A percentile compares a stretch with the other conserved stretches of the same genome.
Evolutionary conservation across 2,888 invertebrate genomes (phyloP).

Genomic region (Omphaloscelis lunosa): DNA sequence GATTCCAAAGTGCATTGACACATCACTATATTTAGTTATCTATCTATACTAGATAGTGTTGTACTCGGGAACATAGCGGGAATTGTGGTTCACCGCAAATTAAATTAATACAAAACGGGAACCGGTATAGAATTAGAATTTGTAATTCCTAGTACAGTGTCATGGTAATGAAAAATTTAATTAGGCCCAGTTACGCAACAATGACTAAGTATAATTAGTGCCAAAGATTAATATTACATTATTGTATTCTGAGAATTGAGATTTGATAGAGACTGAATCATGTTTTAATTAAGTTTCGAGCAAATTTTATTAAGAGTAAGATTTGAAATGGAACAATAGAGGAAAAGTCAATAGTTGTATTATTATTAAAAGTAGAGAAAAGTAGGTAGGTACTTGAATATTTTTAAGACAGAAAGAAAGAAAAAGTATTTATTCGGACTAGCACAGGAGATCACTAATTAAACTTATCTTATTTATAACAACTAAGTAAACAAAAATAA

Average conservation of each 20-base stretch:
- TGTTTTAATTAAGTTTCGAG: neutral
- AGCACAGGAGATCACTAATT: no score
- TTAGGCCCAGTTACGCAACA: neutral
- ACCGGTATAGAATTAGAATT: conserved; percentile 4
- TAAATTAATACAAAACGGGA: neutral
- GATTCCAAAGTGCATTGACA: conserved; percentile 28
- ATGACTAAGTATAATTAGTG: neutral
- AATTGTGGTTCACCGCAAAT: neutral
- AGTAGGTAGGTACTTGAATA: no score
- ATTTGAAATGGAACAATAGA: neutral
- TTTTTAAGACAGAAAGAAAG: neutral
- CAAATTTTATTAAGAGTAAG: neutral
- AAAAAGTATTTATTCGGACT: no score
- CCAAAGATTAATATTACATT: neutral
- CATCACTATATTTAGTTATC: neutral
- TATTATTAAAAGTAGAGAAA: neutral
- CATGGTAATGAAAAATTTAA: no score
- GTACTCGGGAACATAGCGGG: neutral
- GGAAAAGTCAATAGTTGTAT: no score
- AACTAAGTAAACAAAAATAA: no score
- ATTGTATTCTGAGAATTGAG: neutral
- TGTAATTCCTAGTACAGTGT: neutral
- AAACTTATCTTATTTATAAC: no score
- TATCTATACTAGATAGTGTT: conserved; percentile 6
- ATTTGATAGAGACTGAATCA: no score